phyloP scores from a whole-genome alignment of 53 echinoderm and acorn worm genomes.

The Holothuria scabra region DNA sequence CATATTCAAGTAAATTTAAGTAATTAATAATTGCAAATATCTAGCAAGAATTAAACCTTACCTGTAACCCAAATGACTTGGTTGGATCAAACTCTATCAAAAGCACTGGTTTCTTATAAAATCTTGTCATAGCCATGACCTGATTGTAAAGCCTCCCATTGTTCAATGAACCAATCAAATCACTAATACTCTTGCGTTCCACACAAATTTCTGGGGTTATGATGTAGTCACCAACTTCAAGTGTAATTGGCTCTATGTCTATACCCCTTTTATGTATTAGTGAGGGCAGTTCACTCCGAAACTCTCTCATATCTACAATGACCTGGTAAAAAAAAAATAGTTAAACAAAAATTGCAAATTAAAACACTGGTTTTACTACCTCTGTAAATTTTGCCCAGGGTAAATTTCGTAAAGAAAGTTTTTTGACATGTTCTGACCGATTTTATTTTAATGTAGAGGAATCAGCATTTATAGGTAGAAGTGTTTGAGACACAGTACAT shows the following conservation, averaged over 20 bases:
- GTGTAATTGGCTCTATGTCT: slow-evolving; percentile 92
- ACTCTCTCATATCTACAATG: slow-evolving; percentile 98
- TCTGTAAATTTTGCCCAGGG: too few relatives aligned
- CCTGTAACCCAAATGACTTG: slow-evolving; percentile 96
- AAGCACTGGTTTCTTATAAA: slow-evolving; percentile 91
- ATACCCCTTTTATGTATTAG: slow-evolving; percentile 93
- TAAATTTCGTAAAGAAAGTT: too few relatives aligned
- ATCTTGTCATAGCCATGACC: slow-evolving; percentile 83
- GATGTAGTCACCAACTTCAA: slow-evolving; percentile 99
- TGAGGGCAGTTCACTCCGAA: slow-evolving; percentile 95
- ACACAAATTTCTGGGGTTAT: slow-evolving; percentile 97
- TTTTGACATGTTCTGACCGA: too few relatives aligned
- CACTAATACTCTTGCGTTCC: slow-evolving; percentile 96
- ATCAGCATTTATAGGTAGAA: too few relatives aligned
- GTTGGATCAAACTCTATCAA: slow-evolving; percentile 97
- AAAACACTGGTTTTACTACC: too few relatives aligned
- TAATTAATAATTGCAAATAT: too few relatives aligned
- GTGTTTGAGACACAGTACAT: too few relatives aligned
- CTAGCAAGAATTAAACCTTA: slow-evolving; percentile 37
- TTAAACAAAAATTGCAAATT: too few relatives aligned
- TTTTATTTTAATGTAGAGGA: too few relatives aligned
- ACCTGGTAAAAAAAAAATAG: slow-evolving; percentile 55
- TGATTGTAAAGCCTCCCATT: slow-evolving; percentile 96
- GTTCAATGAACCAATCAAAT: slow-evolving; percentile 92
- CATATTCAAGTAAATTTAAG: too few relatives aligned